Evolutionary conservation across 2,797 vertebrate genomes (phyloP).

Genomic region (Kryptolebias ocellatus): DNA sequence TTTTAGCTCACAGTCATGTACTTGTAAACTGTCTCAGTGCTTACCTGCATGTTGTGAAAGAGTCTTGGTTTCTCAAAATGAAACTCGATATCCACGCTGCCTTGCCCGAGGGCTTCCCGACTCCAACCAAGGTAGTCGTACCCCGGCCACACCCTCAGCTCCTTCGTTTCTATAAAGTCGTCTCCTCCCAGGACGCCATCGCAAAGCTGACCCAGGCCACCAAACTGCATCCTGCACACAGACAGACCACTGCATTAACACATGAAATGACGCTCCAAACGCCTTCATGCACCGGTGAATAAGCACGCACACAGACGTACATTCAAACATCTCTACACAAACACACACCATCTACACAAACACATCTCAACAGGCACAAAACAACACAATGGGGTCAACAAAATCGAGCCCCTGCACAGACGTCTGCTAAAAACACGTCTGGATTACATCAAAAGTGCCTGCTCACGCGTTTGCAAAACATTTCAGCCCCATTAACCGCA

Average conservation of each 20-base stretch:
- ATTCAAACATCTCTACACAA: background rate
- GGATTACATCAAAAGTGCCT: slow-evolving; percentile 74
- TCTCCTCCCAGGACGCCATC: slow-evolving; percentile 91
- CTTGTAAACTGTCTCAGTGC: background rate
- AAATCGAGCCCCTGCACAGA: slow-evolving; percentile 30
- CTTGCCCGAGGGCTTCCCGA: slow-evolving; percentile 80
- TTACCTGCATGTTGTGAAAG: slow-evolving; percentile 85
- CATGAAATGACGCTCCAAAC: background rate
- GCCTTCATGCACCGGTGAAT: too few relatives aligned
- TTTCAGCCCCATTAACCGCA: slow-evolving; percentile 77
- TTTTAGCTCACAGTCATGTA: background rate
- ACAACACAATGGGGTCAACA: slow-evolving; percentile 37
- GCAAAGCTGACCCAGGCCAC: slow-evolving; percentile 90
- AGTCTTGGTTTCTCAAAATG: slow-evolving; percentile 86
- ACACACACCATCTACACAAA: background rate
- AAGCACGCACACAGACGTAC: slow-evolving; percentile 4
- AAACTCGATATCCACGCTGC: slow-evolving; percentile 91
- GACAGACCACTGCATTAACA: slow-evolving; percentile 10
- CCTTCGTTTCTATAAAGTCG: slow-evolving; percentile 88
- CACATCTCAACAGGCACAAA: slow-evolving; percentile 23
- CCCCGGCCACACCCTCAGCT: slow-evolving; percentile 93
- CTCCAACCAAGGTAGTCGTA: slow-evolving; percentile 96
- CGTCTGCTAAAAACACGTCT: slow-evolving; percentile 68
- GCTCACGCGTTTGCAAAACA: slow-evolving; percentile 77
- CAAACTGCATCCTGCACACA: slow-evolving; percentile 86